Base-by-base conservation (phyloP, 2,797 vertebrate genomes). In the Potorous gilbertii region DNA sequence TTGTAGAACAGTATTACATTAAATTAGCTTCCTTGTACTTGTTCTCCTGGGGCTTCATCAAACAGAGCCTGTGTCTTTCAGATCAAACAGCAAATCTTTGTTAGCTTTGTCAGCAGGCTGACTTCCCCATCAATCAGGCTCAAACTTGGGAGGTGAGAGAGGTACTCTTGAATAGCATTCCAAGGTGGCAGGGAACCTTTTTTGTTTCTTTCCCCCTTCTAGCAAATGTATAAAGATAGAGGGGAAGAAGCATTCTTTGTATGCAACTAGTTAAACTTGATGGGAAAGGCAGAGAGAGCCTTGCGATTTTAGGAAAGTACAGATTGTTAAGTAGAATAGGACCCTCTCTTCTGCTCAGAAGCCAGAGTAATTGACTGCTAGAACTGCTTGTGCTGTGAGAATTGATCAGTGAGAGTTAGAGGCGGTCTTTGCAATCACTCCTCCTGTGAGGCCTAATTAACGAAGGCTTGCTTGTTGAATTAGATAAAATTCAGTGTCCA, bases 401-500 rank as follows among this genome's bases (percentile, higher is more conserved):
- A 98, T 99, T 97, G 98, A 99, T 98, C 98, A 98, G 97, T 94
- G 96, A 97, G 97, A 96, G 96, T 97, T 94, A 97, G 97, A 98
- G 97, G 97, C 95, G 90, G 96, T 98, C 96, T 97, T 97, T 94
- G 95, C 97, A 97, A 96, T 98, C 98, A 91, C 98, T 98, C 0
- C 11, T 98, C 98, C 98, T 98, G 94, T 94, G 97, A 98, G 98
- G 98, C 98, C 97, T 98, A 97, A 99, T 99, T 99, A 98, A 99
- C 98, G 98, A 97, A 97, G 98, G 98, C 97, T 97, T 96, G 98
- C 97, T 98, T 99, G 98, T 98, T 99, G 99, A 98, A 99, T 99
- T 98, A 99, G 98, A 99, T 99, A 98, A 98, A 98, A 98, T 97
- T 98, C 98, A 98, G 96, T 98, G 99, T 99, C 98, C 98, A 97